Conservation (phyloP, 2,888 invertebrate species). For the Operophtera brumata region DNA sequence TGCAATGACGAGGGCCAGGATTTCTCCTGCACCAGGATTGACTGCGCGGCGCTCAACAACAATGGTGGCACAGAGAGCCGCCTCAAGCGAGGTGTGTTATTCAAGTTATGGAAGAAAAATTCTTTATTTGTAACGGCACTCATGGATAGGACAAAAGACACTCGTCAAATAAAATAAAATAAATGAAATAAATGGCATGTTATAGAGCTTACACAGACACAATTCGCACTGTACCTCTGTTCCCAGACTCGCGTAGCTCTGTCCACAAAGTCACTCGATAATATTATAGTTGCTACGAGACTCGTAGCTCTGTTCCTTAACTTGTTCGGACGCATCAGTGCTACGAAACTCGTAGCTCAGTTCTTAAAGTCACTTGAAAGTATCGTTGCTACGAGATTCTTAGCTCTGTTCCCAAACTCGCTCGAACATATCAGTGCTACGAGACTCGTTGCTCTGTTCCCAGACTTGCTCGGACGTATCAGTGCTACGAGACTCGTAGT, state of each 20-base stretch:
- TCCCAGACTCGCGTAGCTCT: neutral
- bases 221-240: neutral
- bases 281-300: neutral
- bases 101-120: no score
- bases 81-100: slow-evolving; percentile 55
- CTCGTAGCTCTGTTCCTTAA: neutral
- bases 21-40: slow-evolving; percentile 73
- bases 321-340: neutral
- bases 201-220: neutral
- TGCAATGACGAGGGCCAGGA: slow-evolving; percentile 67
- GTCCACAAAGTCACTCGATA: no score
- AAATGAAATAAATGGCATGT: no score
- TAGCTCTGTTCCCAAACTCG: neutral
- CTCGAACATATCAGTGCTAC: neutral
- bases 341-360: neutral
- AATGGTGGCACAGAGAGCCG: slow-evolving; percentile 41
- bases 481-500: neutral
- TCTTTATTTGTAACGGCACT: no score
- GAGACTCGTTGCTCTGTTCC: neutral
- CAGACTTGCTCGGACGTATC: neutral
- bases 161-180: no score
- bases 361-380: no score
- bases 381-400: neutral
- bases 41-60: slow-evolving; percentile 59
- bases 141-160: no score